Conservation (phyloP, 1,140 invertebrate species). For the Aphidius ervi region DNA sequence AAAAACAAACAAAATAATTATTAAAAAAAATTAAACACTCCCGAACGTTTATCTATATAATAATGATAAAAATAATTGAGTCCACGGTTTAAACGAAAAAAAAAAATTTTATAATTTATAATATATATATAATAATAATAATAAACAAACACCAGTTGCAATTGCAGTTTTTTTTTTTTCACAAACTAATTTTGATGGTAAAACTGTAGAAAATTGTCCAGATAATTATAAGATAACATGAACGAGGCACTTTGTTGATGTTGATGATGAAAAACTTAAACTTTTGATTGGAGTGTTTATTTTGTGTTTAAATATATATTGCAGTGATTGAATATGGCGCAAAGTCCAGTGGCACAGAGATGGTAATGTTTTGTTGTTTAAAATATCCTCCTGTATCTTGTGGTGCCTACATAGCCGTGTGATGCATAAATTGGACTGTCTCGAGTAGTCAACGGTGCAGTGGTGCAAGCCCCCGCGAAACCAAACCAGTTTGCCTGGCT, state of each 20-base stretch:
- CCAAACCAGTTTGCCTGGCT: constrained; percentile 49
- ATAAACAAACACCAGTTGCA: too few relatives aligned
- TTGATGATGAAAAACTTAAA: background rate
- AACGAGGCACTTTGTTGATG: constrained; percentile 12
- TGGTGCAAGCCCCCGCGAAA: constrained; percentile 51
- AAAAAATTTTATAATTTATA: too few relatives aligned
- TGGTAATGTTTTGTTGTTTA: constrained; percentile 20
- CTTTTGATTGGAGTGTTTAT: too few relatives aligned
- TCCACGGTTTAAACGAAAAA: too few relatives aligned
- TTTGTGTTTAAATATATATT: constrained; percentile 15
- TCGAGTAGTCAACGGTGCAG: constrained; percentile 51
- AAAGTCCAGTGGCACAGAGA: constrained; percentile 26
- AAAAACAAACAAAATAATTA: background rate
- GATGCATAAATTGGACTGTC: constrained; percentile 56
- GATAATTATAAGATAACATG: background rate
- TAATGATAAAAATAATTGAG: too few relatives aligned
- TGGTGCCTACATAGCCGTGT: constrained; percentile 55
- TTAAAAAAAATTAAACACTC: constrained; percentile 1
- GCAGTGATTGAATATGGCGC: constrained; percentile 20
- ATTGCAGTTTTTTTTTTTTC: too few relatives aligned
- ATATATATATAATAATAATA: too few relatives aligned
- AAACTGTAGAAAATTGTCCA: too few relatives aligned
- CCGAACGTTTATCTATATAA: background rate
- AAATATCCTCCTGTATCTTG: constrained; percentile 34
- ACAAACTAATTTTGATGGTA: constrained; percentile 5